phyloP scores from a whole-genome alignment of 2,888 invertebrate species.

The Griposia aprilina region DNA sequence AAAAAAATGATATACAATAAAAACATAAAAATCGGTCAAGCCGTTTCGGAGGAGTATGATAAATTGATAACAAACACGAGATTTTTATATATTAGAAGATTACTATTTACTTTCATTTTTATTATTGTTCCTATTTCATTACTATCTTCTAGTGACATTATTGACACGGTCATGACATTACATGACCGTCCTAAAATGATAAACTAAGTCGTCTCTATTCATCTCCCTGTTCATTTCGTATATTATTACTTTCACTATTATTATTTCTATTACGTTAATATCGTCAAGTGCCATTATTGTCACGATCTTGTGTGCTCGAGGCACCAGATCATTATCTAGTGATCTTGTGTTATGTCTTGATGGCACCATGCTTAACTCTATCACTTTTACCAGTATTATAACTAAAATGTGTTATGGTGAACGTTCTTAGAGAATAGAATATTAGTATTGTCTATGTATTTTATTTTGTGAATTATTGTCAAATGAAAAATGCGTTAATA shows the following conservation, averaged over 20 bases:
- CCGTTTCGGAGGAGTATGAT: no score
- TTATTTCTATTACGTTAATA: conserved; percentile 76
- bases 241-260: conserved; percentile 77
- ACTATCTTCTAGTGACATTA: neutral
- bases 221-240: conserved; percentile 49
- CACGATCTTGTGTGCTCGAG: conserved; percentile 39
- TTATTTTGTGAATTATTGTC: neutral
- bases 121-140: neutral
- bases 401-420: conserved; percentile 11
- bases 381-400: conserved; percentile 36
- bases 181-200: neutral
- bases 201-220: conserved; percentile 39
- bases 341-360: conserved; percentile 58
- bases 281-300: conserved; percentile 63
- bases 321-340: conserved; percentile 59
- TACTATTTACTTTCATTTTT: neutral
- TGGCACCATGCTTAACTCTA: conserved; percentile 44
- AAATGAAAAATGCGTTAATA: neutral
- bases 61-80: no score
- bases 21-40: no score
- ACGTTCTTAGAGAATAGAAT: neutral
- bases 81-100: no score
- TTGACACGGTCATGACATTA: neutral
- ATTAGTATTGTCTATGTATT: neutral
- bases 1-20: no score